phyloP scores from a whole-genome alignment of 1,140 invertebrate genomes.

The Lasioglossum albipes region DNA sequence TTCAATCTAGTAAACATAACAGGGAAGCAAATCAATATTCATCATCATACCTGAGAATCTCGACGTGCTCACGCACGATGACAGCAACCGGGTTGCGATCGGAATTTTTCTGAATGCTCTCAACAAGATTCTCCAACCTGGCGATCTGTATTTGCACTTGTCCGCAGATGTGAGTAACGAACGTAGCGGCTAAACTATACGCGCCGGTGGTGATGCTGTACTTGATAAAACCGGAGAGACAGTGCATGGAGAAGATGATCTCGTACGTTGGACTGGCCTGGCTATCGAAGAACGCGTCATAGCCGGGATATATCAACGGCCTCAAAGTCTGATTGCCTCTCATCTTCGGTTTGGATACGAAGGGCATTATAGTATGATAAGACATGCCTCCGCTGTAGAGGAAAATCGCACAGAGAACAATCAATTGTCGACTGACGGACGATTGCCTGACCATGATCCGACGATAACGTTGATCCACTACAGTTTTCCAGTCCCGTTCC shows the following conservation, averaged over 20 bases:
- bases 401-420: slow-evolving; percentile 22
- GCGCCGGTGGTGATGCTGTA: slow-evolving; percentile 57
- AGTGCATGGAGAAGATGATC: slow-evolving; percentile 59
- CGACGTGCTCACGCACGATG: slow-evolving; percentile 12
- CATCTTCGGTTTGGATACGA: slow-evolving; percentile 22
- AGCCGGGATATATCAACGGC: slow-evolving; percentile 55
- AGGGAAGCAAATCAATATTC: no score
- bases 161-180: slow-evolving; percentile 62
- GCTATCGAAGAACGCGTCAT: slow-evolving; percentile 63
- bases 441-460: slow-evolving; percentile 43
- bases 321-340: slow-evolving; percentile 29
- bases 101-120: background rate
- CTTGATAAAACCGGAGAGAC: slow-evolving; percentile 56
- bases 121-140: slow-evolving; percentile 30
- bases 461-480: slow-evolving; percentile 15
- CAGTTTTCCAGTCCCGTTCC: slow-evolving; percentile 53
- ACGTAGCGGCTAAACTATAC: slow-evolving; percentile 60
- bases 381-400: slow-evolving; percentile 52
- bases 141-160: slow-evolving; percentile 51
- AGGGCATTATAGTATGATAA: slow-evolving; percentile 31
- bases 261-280: slow-evolving; percentile 59
- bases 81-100: background rate
- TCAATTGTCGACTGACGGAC: slow-evolving; percentile 36
- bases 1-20: no score
- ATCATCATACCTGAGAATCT: background rate